phyloP scores from a whole-genome alignment of 2,888 invertebrate genomes.

The Trypoxylon attenuatum region DNA sequence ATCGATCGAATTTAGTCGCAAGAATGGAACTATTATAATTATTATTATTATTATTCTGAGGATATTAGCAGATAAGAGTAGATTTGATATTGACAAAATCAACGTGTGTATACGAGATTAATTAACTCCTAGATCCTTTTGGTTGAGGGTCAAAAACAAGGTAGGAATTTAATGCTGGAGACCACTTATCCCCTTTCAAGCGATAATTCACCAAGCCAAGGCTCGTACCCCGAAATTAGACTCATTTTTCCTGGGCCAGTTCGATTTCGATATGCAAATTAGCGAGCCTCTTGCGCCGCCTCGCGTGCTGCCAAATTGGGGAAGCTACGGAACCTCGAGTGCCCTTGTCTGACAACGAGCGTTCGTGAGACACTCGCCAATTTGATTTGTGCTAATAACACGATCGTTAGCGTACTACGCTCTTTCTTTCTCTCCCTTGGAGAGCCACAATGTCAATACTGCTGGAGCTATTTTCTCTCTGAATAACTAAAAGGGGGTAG shows the following conservation, averaged over 20 bases:
- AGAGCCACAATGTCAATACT: constrained; percentile 65
- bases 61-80: too few species aligned
- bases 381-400: constrained; percentile 63
- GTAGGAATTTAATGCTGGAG: too few species aligned
- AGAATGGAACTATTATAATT: too few species aligned
- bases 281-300: constrained; percentile 30
- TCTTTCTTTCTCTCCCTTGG: constrained; percentile 47
- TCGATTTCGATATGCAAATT: constrained; percentile 55
- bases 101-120: too few species aligned
- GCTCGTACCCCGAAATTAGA: constrained; percentile 28
- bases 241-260: constrained; percentile 22
- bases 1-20: too few species aligned
- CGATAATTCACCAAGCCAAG: too few species aligned
- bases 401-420: constrained; percentile 61
- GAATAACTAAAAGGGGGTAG: constrained; percentile 52
- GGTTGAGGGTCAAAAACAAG: too few species aligned
- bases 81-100: too few species aligned
- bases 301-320: constrained; percentile 47
- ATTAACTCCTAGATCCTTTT: too few species aligned
- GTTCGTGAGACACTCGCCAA: constrained; percentile 56
- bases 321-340: background rate
- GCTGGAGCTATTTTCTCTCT: constrained; percentile 57
- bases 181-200: too few species aligned
- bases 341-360: background rate
- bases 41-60: too few species aligned